Conservation (phyloP, 2,113 vertebrate species). For the Sturnus vulgaris region DNA sequence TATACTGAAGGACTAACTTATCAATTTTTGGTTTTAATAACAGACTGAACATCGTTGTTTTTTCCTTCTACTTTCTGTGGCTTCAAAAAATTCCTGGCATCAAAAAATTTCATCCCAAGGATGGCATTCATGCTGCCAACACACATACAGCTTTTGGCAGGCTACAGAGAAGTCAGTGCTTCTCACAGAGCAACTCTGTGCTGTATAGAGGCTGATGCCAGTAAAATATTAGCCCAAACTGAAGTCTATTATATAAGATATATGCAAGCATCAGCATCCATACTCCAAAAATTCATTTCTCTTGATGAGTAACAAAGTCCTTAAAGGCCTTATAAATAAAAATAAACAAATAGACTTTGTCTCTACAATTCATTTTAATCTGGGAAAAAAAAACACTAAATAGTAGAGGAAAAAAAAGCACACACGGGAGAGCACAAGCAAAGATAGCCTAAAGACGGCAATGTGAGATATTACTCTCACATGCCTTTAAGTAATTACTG, state of each 20-base stretch:
- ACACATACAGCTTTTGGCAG: constrained; percentile 1
- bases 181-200: constrained; percentile 33
- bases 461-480: background rate
- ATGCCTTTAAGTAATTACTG: constrained; percentile 7
- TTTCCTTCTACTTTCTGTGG: background rate
- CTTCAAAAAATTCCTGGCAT: background rate
- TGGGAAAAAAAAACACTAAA: background rate
- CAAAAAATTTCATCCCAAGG: background rate
- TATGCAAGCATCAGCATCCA: background rate
- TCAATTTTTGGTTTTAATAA: background rate
- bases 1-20: background rate
- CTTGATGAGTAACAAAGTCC: background rate
- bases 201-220: background rate
- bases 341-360: background rate
- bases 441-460: background rate
- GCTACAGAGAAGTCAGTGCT: background rate
- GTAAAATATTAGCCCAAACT: background rate
- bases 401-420: background rate
- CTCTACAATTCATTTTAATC: background rate
- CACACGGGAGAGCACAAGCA: background rate
- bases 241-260: background rate
- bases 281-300: background rate
- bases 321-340: background rate
- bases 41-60: background rate
- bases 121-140: background rate